Base-by-base conservation (phyloP, 1,140 invertebrate species). In the Tenebrio molitor region DNA sequence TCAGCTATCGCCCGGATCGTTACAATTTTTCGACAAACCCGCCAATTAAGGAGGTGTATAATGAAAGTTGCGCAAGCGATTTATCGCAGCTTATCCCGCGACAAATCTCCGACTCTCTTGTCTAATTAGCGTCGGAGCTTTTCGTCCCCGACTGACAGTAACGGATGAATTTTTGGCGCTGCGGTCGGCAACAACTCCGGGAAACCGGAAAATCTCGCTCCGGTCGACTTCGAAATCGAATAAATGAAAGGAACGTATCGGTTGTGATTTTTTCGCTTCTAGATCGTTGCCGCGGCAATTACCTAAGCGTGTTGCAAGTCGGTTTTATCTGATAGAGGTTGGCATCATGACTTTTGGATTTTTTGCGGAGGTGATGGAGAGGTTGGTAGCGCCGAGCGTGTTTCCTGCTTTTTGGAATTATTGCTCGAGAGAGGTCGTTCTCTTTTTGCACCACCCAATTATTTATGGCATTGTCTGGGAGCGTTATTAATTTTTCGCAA, bases 251-350 rank as follows among this genome's bases (percentile, higher is more conserved):
- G 36, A 39, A 12, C 36, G 2, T 39, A 12, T 39, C 36, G 36
- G 36, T 7, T 39, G 4, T 5, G 29, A 33, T 39, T 39, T 39
- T 39, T 39, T n/a, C 36, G 36, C 29, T n/a, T 33, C 4, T 33
- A 33, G 12, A 39, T 39, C 12, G 12, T 39, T n/a, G 36, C 12
- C 4, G 36, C 36, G 12, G 12, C n/a, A n/a, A n/a, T 39, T 39
- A 39, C 36, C 36, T 39, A n/a, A 39, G 36, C 36, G 36, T 39
- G 36, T 39, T 39, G 36, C 36, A 39, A 39, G 12, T 2, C n/a
- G n/a, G 6, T n/a, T 39, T 12, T 39, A 39, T 39, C 36, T 39
- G 36, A 39, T 39, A 12, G 36, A 8, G 36, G 36, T 12, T 12
- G 12, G n/a, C 12, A 29, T 39, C 36, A 39, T 12, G 36, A 39